These are phyloP conservation scores for Himalopsyche kuldschensis DNA, from an alignment of 2,888 invertebrate genomes.

Conservation along the genomic window DNA sequence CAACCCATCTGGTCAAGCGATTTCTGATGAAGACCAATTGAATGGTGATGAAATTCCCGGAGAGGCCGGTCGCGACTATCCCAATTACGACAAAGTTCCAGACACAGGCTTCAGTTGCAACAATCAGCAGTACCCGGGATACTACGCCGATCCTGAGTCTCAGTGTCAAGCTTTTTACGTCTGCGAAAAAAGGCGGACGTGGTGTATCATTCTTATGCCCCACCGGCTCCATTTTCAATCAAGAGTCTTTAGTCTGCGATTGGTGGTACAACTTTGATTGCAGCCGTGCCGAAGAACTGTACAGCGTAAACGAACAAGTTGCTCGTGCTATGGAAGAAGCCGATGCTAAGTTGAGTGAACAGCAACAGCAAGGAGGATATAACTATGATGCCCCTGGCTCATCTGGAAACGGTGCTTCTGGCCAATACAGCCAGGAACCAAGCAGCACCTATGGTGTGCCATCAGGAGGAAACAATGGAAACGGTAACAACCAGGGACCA, in stretches of 20 bases:
- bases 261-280: constrained; percentile 54
- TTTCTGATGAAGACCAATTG: constrained; percentile 36
- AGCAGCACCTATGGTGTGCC: constrained; percentile 21
- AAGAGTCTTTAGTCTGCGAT: constrained; percentile 55
- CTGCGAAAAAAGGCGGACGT: constrained; percentile 52
- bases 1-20: constrained; percentile 17
- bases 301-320: constrained; percentile 52
- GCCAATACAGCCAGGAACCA: not conserved
- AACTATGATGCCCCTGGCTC: constrained; percentile 12
- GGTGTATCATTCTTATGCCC: constrained; percentile 42
- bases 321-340: constrained; percentile 45
- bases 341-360: constrained; percentile 38
- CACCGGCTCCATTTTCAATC: constrained; percentile 59
- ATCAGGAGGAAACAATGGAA: too few species aligned
- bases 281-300: constrained; percentile 51
- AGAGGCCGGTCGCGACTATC: constrained; percentile 55
- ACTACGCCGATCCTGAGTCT: constrained; percentile 59
- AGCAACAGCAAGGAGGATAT: constrained; percentile 27
- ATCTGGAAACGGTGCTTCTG: too few species aligned
- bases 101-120: constrained; percentile 55
- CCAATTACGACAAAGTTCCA: constrained; percentile 52
- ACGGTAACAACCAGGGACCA: too few species aligned
- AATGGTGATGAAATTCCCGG: constrained; percentile 46
- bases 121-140: constrained; percentile 53
- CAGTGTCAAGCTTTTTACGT: constrained; percentile 58